These are phyloP conservation scores for Crocallis elinguaria DNA, from an alignment of 2,888 invertebrate genomes.

Conservation along the genomic window DNA sequence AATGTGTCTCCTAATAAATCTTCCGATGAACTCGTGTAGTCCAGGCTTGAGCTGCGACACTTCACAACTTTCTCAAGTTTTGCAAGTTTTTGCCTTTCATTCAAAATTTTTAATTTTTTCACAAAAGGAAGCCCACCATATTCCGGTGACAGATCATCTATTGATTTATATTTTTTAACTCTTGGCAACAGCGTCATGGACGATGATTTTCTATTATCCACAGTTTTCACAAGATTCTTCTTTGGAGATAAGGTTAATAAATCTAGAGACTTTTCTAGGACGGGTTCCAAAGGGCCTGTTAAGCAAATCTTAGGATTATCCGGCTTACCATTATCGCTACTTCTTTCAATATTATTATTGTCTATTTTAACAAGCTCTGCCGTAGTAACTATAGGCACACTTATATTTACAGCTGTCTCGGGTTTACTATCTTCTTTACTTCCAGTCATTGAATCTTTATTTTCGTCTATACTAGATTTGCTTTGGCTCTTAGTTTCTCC, in stretches of 20 bases:
- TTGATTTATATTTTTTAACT: slow-evolving; percentile 91
- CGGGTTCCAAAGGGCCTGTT: slow-evolving; percentile 75
- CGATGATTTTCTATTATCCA: slow-evolving; percentile 53
- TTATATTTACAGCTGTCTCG: slow-evolving; percentile 63
- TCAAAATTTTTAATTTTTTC: slow-evolving; percentile 94
- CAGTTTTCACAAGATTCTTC: slow-evolving; percentile 54
- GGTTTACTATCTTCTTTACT: slow-evolving; percentile 52
- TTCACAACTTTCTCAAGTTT: slow-evolving; percentile 91
- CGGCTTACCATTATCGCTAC: slow-evolving; percentile 65
- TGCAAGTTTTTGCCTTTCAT: slow-evolving; percentile 93
- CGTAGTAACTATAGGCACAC: slow-evolving; percentile 71
- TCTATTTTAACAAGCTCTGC: slow-evolving; percentile 80
- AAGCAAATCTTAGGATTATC: slow-evolving; percentile 74
- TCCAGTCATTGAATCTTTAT: slow-evolving; percentile 53
- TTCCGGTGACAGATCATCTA: slow-evolving; percentile 94
- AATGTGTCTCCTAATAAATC: slow-evolving; percentile 84
- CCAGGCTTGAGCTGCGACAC: slow-evolving; percentile 92
- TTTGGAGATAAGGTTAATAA: slow-evolving; percentile 74
- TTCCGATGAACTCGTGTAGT: slow-evolving; percentile 87
- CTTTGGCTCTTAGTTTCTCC: slow-evolving; percentile 78
- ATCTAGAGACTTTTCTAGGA: slow-evolving; percentile 77
- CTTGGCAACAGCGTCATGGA: slow-evolving; percentile 66
- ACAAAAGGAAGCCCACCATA: slow-evolving; percentile 94
- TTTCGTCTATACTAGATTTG: slow-evolving; percentile 68
- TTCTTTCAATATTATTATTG: slow-evolving; percentile 73